Evolutionary conservation across 2,797 vertebrate species (phyloP).

Genomic region (Anniella stebbinsi): DNA sequence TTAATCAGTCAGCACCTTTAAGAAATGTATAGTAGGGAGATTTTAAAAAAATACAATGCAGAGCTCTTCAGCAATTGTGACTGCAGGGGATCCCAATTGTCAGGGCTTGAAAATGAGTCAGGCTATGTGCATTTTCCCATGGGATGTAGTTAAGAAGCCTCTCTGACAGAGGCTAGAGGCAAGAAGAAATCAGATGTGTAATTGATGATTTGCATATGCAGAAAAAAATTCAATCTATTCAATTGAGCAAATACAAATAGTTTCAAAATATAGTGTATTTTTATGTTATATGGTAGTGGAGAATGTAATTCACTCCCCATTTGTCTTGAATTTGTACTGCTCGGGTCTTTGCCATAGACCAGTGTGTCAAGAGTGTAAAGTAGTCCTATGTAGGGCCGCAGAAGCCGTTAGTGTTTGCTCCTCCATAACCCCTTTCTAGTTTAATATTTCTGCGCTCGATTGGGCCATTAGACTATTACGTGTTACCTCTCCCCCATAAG

Average conservation of each 20-base stretch:
- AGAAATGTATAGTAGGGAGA: constrained; percentile 71
- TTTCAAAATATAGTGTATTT: constrained; percentile 48
- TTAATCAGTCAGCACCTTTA: constrained; percentile 90
- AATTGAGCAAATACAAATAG: constrained; percentile 77
- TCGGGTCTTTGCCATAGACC: neutral
- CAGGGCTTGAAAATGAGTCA: constrained; percentile 78
- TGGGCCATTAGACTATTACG: neutral
- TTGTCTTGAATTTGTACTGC: neutral
- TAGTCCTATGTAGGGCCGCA: neutral
- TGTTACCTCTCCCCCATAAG: neutral
- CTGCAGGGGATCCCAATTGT: constrained; percentile 81
- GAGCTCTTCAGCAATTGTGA: constrained; percentile 79
- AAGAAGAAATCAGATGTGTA: constrained; percentile 79
- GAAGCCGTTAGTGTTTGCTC: neutral
- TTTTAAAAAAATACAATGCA: constrained; percentile 69
- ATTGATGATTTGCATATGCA: constrained; percentile 70
- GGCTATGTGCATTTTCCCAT: constrained; percentile 76
- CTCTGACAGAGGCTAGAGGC: constrained; percentile 83
- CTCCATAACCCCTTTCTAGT: neutral
- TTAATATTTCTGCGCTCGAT: neutral
- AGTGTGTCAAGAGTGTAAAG: neutral
- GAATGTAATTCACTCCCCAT: constrained; percentile 27
- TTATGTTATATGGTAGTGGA: constrained; percentile 7
- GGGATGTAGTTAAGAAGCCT: constrained; percentile 83
- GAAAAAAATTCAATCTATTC: constrained; percentile 67